These are phyloP conservation scores for Campaea margaritaria DNA, from an alignment of 2,888 invertebrate species.

Conservation along the genomic window DNA sequence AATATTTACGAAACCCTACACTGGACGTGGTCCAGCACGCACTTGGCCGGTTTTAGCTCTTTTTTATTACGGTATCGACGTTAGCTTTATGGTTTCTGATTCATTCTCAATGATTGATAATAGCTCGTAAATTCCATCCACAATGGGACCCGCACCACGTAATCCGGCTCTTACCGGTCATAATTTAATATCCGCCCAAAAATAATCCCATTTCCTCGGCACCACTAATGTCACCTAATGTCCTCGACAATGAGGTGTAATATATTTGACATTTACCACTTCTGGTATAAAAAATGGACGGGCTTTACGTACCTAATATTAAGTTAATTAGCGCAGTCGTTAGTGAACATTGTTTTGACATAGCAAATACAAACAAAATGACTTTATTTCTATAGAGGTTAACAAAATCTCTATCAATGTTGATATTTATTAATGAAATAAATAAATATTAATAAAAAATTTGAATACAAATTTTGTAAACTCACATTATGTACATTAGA, in stretches of 20 bases:
- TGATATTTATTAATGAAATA: no score
- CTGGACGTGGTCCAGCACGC: no score
- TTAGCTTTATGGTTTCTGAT: constrained; percentile 17
- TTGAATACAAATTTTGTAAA: no score
- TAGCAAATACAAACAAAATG: constrained; percentile 12
- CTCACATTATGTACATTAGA: no score
- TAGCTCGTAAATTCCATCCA: constrained; percentile 57
- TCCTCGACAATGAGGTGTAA: constrained; percentile 55
- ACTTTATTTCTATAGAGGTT: not conserved
- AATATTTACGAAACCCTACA: no score
- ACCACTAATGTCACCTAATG: constrained; percentile 50
- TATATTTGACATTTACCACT: not conserved
- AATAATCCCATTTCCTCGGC: constrained; percentile 77
- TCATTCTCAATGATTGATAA: constrained; percentile 50
- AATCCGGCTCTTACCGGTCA: constrained; percentile 69
- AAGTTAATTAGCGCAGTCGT: not conserved
- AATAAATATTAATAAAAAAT: no score
- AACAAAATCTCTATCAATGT: not conserved
- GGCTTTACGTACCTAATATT: not conserved
- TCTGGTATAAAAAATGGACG: not conserved
- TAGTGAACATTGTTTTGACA: constrained; percentile 37
- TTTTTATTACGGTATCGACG: constrained; percentile 7
- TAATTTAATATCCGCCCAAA: constrained; percentile 84
- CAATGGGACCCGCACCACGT: constrained; percentile 75
- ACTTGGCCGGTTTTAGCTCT: not conserved